These are phyloP conservation scores for Watersipora subatra DNA, from an alignment of 1,140 invertebrate species.

Conservation along the genomic window DNA sequence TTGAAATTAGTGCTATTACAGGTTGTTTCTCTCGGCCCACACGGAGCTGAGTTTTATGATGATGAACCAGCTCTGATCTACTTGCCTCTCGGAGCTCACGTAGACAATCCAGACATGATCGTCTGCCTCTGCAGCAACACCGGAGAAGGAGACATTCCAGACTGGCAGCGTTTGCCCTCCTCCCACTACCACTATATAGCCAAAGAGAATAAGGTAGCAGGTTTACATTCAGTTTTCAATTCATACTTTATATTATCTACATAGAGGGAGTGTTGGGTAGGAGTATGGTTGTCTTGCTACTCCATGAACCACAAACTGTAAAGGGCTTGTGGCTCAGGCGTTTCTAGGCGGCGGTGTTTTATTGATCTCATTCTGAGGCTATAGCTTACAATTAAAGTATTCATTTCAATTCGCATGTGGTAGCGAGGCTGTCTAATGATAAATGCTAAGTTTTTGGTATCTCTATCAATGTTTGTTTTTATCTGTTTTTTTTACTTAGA, in stretches of 20 bases:
- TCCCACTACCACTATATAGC: constrained; percentile 4
- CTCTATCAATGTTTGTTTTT: too few relatives aligned
- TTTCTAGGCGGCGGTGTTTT: too few relatives aligned
- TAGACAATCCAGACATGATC: constrained; percentile 12
- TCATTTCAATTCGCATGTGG: too few relatives aligned
- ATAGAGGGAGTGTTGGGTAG: not conserved
- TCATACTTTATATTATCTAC: not conserved
- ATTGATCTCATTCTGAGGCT: too few relatives aligned
- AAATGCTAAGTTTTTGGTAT: too few relatives aligned
- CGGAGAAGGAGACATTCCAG: constrained; percentile 3
- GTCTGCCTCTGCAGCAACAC: constrained; percentile 19
- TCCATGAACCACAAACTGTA: too few relatives aligned
- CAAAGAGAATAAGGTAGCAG: not conserved
- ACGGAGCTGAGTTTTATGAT: constrained; percentile 18
- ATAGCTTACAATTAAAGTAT: too few relatives aligned
- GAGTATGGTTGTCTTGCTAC: too few relatives aligned
- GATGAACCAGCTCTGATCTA: constrained; percentile 16
- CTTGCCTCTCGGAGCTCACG: constrained; percentile 14
- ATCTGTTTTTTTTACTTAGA: too few relatives aligned
- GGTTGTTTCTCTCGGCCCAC: constrained; percentile 19
- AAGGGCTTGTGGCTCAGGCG: too few relatives aligned
- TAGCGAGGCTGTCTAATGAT: too few relatives aligned
- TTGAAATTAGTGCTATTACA: too few relatives aligned
- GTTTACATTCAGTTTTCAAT: not conserved
- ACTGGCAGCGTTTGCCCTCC: constrained; percentile 13